Evolutionary conservation across 1,140 invertebrate species (phyloP).

Genomic region (Eufriesea mexicana): DNA sequence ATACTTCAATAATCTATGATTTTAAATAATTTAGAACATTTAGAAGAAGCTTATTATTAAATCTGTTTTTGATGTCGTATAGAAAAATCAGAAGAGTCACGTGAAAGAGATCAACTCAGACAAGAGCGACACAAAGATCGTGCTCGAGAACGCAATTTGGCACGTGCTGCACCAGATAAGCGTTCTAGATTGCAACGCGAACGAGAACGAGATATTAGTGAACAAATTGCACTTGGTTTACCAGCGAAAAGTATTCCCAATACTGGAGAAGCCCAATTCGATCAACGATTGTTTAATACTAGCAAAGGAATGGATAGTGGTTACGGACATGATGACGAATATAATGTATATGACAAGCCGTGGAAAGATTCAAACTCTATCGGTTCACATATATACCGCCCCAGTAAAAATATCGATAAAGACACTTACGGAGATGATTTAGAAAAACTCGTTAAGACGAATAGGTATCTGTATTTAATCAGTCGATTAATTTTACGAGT

Average conservation of each 20-base stretch:
- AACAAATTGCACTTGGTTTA: slow-evolving; percentile 98
- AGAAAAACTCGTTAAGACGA: slow-evolving; percentile 93
- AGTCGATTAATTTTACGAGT: neutral
- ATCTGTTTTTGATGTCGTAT: slow-evolving; percentile 46
- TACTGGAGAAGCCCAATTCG: slow-evolving; percentile 94
- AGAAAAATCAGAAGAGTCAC: slow-evolving; percentile 88
- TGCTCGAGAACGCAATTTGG: slow-evolving; percentile 95
- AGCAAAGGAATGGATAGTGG: slow-evolving; percentile 97
- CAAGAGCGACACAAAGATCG: slow-evolving; percentile 95
- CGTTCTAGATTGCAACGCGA: slow-evolving; percentile 94
- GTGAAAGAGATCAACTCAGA: slow-evolving; percentile 94
- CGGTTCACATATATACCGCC: slow-evolving; percentile 95
- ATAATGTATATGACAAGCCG: slow-evolving; percentile 98
- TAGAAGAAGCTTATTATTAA: slow-evolving; percentile 4
- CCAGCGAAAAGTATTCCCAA: slow-evolving; percentile 90
- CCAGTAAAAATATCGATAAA: slow-evolving; percentile 93
- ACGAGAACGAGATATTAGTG: slow-evolving; percentile 98
- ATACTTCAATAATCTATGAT: neutral
- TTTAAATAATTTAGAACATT: neutral
- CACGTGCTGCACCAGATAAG: slow-evolving; percentile 96
- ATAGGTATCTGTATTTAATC: slow-evolving; percentile 83
- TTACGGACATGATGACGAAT: slow-evolving; percentile 98
- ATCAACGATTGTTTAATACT: slow-evolving; percentile 97
- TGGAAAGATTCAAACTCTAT: slow-evolving; percentile 93
- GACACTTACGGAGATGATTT: slow-evolving; percentile 95